Evolutionary conservation across 2,888 invertebrate species (phyloP), one percentile per base, ranked within the genome.

Genomic region (Lypha dubia): DNA sequence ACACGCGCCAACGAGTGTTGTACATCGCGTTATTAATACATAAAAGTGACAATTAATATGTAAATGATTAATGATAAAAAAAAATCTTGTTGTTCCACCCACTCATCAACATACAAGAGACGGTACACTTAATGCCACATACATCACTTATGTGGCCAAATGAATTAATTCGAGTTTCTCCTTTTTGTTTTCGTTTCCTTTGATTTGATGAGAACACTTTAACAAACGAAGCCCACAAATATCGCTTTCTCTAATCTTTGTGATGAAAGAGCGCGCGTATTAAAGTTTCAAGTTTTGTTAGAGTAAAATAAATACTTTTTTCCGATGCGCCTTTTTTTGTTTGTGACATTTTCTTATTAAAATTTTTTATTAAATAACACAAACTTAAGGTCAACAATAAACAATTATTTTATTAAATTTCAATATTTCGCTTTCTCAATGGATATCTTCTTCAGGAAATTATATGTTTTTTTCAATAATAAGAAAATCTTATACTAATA

Each of bases 41-140:
- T 76, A 81, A 81, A 81, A 81, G 81, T 81, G 81, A 81, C 70
- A 81, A 81, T 81, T 81, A 76, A 76, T 76, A 81, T 81, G 81
- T 81, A 76, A 81, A 81, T 75, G 75, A 81, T 81, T 75, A 75
- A 80, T 80, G 74, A 46, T 49, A 35, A 46, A 58, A 58, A 32
- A 74, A 46, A 22, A 35, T 17, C 20, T 49, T 74, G 51, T 68
- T 60, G 49, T 68, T 46, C 75, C 53, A 65, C 63, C 70, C 79
- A 79, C 56, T 38, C 24, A 7, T 2, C 3, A 7, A 17, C 41
- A 28, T 15, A 3, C 3, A 38, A 17, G 13, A 73, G 28, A 20
- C 35, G 2, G 22, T 20, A 32, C 32, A 38, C 11, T 17, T 13
- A n/a, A n/a, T n/a, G n/a, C 13, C 32, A 32, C 32, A n/a, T n/a